Evolutionary conservation across 2,113 vertebrate genomes (phyloP), one percentile per base, ranked within the genome.

Genomic region (Pristiophorus japonicus): DNA sequence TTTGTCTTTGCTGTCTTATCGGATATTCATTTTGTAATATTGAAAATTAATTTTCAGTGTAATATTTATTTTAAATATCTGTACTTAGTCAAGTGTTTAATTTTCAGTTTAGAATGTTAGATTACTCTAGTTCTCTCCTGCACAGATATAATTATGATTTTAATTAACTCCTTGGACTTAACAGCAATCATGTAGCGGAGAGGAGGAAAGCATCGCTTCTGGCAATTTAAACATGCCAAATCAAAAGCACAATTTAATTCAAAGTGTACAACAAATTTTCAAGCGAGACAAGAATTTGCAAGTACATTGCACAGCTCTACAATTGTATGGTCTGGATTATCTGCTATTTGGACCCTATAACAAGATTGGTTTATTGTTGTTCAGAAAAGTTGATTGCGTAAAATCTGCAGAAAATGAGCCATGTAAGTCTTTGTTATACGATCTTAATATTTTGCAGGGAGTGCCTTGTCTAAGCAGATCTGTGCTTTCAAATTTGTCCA

Each of bases 141-240:
- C 87, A 59, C 27, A 3, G 51, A 34, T 90, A 34, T 90, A 59
- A 34, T 14, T 90, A 90, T 59, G 87, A 90, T 59, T 59, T 90
- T 90, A 12, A 90, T 90, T 90, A 30, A 90, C 4, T 47, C 22
- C 4, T 90, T 12, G 51, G 51, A 90, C 20, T 90, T 59, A 90
- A 2, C 87, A 90, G 51, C 87, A 90, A 34, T 90, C 87, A 18
- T 5, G 51, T 90, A 59, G 27, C 59, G 51, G 51, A 59, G 47
- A 59, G 30, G 30, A 90, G 47, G 85, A 90, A 90, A 34, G 10
- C 27, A 59, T 90, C 3, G 2, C 87, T 34, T 55, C 87, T 90
- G 27, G 87, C 47, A 90, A 90, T 90, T 90, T 55, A 90, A 81
- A 34, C 12, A 90, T 34, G 51, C 47, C 87, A 62, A 90, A 90